Conservation (phyloP, 2,113 vertebrate species). For the Brienomyrus brachyistius region DNA sequence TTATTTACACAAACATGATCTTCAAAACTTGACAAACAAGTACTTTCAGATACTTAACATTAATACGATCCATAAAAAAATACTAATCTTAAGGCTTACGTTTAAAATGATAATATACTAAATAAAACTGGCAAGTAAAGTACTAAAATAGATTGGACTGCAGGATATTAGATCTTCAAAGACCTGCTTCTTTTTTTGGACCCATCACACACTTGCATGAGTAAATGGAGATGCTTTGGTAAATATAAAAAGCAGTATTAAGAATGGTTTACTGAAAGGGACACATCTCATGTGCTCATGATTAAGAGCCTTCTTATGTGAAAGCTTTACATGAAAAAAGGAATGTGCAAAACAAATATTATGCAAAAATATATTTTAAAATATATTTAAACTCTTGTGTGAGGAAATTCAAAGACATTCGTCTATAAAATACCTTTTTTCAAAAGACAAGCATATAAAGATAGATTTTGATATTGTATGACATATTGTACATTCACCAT, state of each 20-base stretch:
- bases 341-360: background rate
- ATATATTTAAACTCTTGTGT: background rate
- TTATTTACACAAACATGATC: background rate
- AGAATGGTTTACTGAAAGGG: background rate
- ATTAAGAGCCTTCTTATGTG: background rate
- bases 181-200: background rate
- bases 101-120: background rate
- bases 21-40: background rate
- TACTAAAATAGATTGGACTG: background rate
- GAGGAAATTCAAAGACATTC: background rate
- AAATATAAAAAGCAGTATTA: background rate
- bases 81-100: background rate
- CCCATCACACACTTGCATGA: background rate
- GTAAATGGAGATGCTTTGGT: background rate
- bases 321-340: background rate
- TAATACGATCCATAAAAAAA: background rate
- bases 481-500: too few relatives aligned
- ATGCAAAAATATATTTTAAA: background rate
- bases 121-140: background rate
- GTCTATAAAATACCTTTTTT: too few relatives aligned
- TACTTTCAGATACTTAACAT: background rate
- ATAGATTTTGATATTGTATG: too few relatives aligned
- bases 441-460: too few relatives aligned
- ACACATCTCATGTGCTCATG: background rate
- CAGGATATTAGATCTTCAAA: background rate